Base-by-base conservation (phyloP, 2,888 invertebrate genomes). In the Torymus tubicola region DNA sequence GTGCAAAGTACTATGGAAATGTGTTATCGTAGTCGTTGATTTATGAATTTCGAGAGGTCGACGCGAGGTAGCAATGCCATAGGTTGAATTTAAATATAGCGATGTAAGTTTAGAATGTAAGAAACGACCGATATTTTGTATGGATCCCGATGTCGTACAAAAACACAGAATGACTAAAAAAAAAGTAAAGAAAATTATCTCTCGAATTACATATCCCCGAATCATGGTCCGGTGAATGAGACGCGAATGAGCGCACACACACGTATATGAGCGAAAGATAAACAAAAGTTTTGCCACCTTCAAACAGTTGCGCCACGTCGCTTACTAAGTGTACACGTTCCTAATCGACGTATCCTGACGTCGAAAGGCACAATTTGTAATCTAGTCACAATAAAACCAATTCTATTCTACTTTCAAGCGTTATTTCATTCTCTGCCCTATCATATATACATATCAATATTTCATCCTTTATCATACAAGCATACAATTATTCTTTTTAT, bases 331-430 rank as follows among this genome's bases (percentile, higher is more conserved):
- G 87, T 87, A 86, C 86, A 88, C 88, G 89, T 90, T 90, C 89
- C 88, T 89, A 88, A 87, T 87, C 88, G 89, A 85, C 89, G 88
- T 86, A 87, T 86, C 86, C 86, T 86, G 86, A 84, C 87, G 88
- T 87, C 87, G 87, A 83, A 86, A 88, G 89, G 88, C 87, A 89
- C 89, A 88, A 89, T 90, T 90, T 90, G 90, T 90, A 90, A 90
- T 90, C 90, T 90, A 90, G 90, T 90, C 90, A 90, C 90, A 90
- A 90, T 90, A 90, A 90, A 90, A 88, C 87, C 89, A 89, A 90
- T 89, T 90, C 89, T 89, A 90, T 90, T 90, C 90, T 90, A 90
- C 18, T 61, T 65, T 53, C 61, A 3, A 18, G 68, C 10, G 12
- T 80, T 57, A 31, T 3, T 42, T 69, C 42, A 8, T 42, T 42